phyloP scores from a whole-genome alignment of 2,797 vertebrate genomes.

The Acanthurus lineatus region DNA sequence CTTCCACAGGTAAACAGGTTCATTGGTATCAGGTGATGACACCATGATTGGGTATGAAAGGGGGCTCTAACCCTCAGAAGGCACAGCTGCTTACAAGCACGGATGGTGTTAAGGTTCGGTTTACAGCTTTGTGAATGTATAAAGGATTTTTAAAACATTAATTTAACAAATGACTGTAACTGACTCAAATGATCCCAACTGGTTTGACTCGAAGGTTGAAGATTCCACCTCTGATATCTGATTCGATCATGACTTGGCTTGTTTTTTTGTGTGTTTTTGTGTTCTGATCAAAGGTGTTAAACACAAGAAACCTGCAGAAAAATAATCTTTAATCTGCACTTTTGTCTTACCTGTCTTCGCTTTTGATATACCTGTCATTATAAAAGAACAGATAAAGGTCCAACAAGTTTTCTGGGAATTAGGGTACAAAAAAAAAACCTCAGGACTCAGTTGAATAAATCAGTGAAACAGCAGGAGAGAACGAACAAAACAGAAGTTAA shows the following conservation, averaged over 20 bases:
- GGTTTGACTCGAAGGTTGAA: too few species aligned
- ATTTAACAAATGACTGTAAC: too few species aligned
- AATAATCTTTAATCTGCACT: slow-evolving; percentile 39
- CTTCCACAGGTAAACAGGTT: too few species aligned
- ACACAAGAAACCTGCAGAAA: slow-evolving; percentile 15
- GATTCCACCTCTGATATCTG: slow-evolving; percentile 12
- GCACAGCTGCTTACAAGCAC: too few species aligned
- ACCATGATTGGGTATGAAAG: too few species aligned
- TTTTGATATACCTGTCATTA: slow-evolving; percentile 11
- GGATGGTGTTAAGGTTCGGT: too few species aligned
- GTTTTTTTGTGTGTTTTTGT: background rate
- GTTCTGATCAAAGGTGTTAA: slow-evolving; percentile 24
- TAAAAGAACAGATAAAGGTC: slow-evolving; percentile 24
- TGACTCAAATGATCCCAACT: too few species aligned
- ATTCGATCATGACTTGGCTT: background rate
- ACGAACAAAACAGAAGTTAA: slow-evolving; percentile 28
- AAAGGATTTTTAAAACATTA: too few species aligned
- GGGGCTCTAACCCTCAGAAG: too few species aligned
- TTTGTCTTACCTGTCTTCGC: slow-evolving; percentile 42
- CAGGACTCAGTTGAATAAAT: slow-evolving; percentile 41
- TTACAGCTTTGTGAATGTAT: too few species aligned
- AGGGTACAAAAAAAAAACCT: background rate
- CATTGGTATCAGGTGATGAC: too few species aligned
- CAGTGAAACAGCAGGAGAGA: slow-evolving; percentile 14
- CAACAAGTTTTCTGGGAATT: slow-evolving; percentile 31